Evolutionary conservation across 2,797 vertebrate species (phyloP), one percentile per base, ranked within the genome.

Genomic region (Trachops cirrhosus): DNA sequence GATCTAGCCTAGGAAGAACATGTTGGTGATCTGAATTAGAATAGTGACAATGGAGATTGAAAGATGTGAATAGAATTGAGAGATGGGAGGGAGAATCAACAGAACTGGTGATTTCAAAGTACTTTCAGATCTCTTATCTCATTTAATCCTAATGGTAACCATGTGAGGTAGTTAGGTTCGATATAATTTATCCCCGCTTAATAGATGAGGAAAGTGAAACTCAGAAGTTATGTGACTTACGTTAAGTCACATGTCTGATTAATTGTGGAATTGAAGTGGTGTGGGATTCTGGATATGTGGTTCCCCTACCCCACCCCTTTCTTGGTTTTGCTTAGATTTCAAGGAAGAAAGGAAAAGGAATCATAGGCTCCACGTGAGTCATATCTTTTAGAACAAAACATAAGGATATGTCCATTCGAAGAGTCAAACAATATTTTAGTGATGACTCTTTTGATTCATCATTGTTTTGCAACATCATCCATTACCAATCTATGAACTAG

Each of bases 341-440:
- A 82, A 73, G 54, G 52, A 94, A 82, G 54, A 94, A 86, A 91
- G 79, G 74, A 95, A 92, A 73, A 85, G 62, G 57, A 95, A 70
- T 75, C 12, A 5, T 86, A 39, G n/a, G 9, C 37, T 87, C 52
- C 34, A 34, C 70, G 12, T 93, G 93, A 94, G 79, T 95, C 96
- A 87, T 85, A 16, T 67, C 67, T 95, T 85, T 86, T 89, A 93
- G 48, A 84, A 74, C 71, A 95, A 92, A 95, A 83, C 71, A 68
- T 89, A 74, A 74, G 54, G 59, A 39, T 89, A 83, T 44, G 73
- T 80, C 73, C 44, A 84, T 94, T 48, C 73, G 92, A 96, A 85
- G 91, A 94, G 67, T 93, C 83, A 95, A 97, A 48, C 48, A 88
- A 0, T 91, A 75, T 89, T 96, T 95, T 92, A 68, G 34, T 85